A percentile compares a stretch with the other conserved stretches of the same genome.
Conservation (phyloP, 2,888 invertebrate genomes). For the Phrixothrix hirtus region DNA sequence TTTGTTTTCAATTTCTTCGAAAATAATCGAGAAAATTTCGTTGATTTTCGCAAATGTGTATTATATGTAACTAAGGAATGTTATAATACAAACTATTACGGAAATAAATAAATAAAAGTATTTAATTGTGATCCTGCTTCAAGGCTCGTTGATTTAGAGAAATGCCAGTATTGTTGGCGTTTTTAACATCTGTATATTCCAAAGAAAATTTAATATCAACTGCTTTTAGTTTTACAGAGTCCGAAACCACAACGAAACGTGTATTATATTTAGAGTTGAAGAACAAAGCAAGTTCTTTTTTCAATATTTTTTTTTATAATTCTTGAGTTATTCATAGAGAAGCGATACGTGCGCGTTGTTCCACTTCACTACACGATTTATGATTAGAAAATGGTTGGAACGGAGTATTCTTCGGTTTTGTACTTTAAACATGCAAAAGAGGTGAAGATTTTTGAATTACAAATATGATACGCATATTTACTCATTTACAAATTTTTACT, state of each 20-base stretch:
- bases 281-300: conserved; percentile 42
- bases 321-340: conserved; percentile 36
- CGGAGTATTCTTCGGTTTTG: neutral
- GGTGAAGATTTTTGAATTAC: no score
- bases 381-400: conserved; percentile 39
- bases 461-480: no score
- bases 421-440: neutral
- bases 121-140: neutral
- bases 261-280: conserved; percentile 47
- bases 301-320: conserved; percentile 35
- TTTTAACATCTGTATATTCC: neutral
- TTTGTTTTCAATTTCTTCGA: no score
- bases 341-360: conserved; percentile 43
- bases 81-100: neutral
- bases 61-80: no score
- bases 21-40: neutral
- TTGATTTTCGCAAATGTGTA: no score
- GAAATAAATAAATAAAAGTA: neutral
- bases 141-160: conserved; percentile 1
- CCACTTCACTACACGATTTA: conserved; percentile 47
- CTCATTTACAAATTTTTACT: no score
- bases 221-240: conserved; percentile 29
- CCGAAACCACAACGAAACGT: conserved; percentile 47
- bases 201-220: conserved; percentile 28
- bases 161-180: neutral